Conservation (phyloP, 2,888 invertebrate genomes). For the Panzeria rudis region DNA sequence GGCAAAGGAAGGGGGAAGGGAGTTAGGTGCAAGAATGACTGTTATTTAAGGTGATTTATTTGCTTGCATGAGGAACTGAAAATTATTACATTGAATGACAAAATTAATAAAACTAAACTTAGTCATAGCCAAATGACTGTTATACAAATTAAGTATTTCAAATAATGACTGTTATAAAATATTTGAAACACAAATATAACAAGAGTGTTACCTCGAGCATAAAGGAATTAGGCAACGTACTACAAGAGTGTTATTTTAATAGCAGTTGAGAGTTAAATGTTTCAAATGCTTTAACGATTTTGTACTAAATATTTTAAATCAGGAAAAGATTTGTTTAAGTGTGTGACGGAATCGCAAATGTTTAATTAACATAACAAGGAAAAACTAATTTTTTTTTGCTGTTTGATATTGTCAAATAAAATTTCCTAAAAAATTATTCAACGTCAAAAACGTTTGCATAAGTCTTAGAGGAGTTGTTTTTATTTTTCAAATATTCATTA, state of each 20-base stretch:
- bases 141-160: neutral
- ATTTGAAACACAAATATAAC: neutral
- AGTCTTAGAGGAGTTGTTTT: neutral
- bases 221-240: too few species aligned
- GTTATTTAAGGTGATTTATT: slow-evolving; percentile 12
- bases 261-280: neutral
- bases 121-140: neutral
- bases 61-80: neutral
- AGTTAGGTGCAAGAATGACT: neutral
- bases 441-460: neutral
- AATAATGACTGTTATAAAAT: slow-evolving; percentile 10
- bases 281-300: neutral
- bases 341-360: neutral
- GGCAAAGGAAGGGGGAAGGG: neutral
- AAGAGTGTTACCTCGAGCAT: too few species aligned
- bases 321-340: neutral
- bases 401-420: neutral
- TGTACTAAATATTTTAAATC: neutral
- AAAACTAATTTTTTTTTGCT: neutral
- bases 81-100: neutral
- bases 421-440: neutral
- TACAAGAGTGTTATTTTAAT: neutral
- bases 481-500: neutral
- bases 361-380: neutral
- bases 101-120: neutral